Conservation (phyloP, 2,113 vertebrate genomes). For the Salvelinus alpinus region DNA sequence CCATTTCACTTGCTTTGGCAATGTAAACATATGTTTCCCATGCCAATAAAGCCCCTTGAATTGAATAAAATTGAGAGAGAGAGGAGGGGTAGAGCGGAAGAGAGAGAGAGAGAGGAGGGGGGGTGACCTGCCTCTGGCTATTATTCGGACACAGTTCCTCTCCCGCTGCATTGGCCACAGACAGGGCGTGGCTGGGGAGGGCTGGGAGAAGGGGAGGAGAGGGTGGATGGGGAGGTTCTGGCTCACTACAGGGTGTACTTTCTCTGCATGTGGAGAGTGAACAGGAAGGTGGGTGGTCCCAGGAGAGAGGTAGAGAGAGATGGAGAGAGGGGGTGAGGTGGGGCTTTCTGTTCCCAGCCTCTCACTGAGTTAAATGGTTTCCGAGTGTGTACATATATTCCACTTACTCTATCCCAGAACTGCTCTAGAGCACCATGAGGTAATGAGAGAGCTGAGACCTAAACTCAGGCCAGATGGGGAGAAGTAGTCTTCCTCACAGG, state of each 20-base stretch:
- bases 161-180: conserved; percentile 68
- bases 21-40: too few species aligned
- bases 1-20: too few species aligned
- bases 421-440: not conserved
- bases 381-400: not conserved
- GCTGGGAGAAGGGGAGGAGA: conserved; percentile 31
- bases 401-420: not conserved
- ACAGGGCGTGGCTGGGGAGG: conserved; percentile 65
- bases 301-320: conserved; percentile 6
- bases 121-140: conserved; percentile 42
- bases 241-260: conserved; percentile 40
- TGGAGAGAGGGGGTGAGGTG: conserved; percentile 14
- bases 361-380: not conserved
- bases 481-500: conserved; percentile 50
- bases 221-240: conserved; percentile 33
- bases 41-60: too few species aligned
- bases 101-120: conserved; percentile 6
- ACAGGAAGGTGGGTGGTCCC: conserved; percentile 62
- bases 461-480: conserved; percentile 74
- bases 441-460: conserved; percentile 1
- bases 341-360: conserved; percentile 49
- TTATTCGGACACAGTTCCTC: conserved; percentile 71
- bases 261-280: conserved; percentile 40
- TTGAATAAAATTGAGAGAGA: too few species aligned
- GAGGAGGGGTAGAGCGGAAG: not conserved